phyloP scores from a whole-genome alignment of 2,113 vertebrate species.

The Nibea coibor region DNA sequence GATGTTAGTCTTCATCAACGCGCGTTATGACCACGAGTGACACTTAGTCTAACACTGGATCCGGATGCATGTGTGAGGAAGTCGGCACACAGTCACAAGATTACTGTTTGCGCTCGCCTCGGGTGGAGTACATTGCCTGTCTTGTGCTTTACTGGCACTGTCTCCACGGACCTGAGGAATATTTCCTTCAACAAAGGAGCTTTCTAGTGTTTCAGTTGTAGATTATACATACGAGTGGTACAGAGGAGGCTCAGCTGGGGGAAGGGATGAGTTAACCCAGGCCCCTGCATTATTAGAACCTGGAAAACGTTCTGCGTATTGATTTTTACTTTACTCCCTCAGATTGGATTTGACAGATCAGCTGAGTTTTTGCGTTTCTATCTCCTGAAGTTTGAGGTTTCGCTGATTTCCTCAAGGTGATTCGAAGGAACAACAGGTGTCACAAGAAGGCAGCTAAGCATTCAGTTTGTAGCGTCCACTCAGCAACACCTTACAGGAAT shows the following conservation, averaged over 20 bases:
- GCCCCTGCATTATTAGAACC: slow-evolving; percentile 46
- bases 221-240: slow-evolving; percentile 61
- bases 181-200: slow-evolving; percentile 64
- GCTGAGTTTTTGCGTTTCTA: not conserved
- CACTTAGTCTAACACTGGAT: slow-evolving; percentile 52
- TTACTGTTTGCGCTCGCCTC: slow-evolving; percentile 71
- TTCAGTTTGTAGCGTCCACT: slow-evolving; percentile 12
- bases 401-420: slow-evolving; percentile 6
- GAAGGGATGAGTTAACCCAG: slow-evolving; percentile 34
- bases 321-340: slow-evolving; percentile 15
- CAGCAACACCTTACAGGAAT: slow-evolving; percentile 15
- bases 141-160: slow-evolving; percentile 13
- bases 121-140: slow-evolving; percentile 60
- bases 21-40: slow-evolving; percentile 41
- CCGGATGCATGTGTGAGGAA: slow-evolving; percentile 72
- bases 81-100: slow-evolving; percentile 75
- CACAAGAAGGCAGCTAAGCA: slow-evolving; percentile 27
- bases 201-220: slow-evolving; percentile 58
- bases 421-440: slow-evolving; percentile 53
- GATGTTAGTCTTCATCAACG: slow-evolving; percentile 44
- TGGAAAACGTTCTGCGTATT: slow-evolving; percentile 32
- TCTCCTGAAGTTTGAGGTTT: slow-evolving; percentile 9
- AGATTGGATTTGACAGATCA: not conserved
- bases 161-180: slow-evolving; percentile 46
- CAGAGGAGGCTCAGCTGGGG: slow-evolving; percentile 51